phyloP scores from a whole-genome alignment of 2,797 vertebrate species.

The Epinephelus coioides region DNA sequence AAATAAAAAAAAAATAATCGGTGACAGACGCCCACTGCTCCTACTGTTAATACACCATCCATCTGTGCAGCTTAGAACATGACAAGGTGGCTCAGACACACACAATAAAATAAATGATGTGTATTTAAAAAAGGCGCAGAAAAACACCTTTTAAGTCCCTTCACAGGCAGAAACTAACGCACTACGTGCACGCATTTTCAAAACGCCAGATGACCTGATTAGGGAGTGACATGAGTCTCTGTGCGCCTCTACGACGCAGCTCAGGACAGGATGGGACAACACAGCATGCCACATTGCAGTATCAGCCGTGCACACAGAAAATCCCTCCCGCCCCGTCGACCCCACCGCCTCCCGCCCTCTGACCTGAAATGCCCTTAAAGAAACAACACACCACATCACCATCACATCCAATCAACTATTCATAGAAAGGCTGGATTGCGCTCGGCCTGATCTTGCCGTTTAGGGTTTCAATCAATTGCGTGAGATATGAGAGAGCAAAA shows the following conservation, averaged over 20 bases:
- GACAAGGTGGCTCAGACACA: conserved; percentile 43
- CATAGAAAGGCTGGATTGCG: conserved; percentile 71
- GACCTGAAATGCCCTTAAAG: conserved; percentile 81
- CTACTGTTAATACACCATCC: conserved; percentile 54
- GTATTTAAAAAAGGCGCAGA: conserved; percentile 16
- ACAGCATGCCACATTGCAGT: conserved; percentile 54
- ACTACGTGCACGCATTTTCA: conserved; percentile 29
- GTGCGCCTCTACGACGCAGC: conserved; percentile 24
- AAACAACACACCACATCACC: conserved; percentile 69
- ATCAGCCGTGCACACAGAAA: conserved; percentile 40
- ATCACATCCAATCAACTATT: conserved; percentile 77
- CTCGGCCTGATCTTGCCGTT: conserved; percentile 63
- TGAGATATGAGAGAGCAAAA: conserved; percentile 67
- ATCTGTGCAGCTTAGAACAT: conserved; percentile 64
- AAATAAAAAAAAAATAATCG: conserved; percentile 31
- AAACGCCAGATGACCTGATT: conserved; percentile 65
- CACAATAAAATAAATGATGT: conserved; percentile 23
- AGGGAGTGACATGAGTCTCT: conserved; percentile 56
- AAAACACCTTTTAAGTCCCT: conserved; percentile 29
- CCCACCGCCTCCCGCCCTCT: conserved; percentile 47
- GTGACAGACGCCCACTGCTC: conserved; percentile 49
- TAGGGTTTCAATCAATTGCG: conserved; percentile 81
- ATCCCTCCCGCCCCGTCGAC: not conserved
- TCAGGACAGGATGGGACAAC: conserved; percentile 46
- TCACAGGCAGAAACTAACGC: conserved; percentile 11